Conservation (phyloP, 2,888 invertebrate species). For the Drosophila borealis region DNA sequence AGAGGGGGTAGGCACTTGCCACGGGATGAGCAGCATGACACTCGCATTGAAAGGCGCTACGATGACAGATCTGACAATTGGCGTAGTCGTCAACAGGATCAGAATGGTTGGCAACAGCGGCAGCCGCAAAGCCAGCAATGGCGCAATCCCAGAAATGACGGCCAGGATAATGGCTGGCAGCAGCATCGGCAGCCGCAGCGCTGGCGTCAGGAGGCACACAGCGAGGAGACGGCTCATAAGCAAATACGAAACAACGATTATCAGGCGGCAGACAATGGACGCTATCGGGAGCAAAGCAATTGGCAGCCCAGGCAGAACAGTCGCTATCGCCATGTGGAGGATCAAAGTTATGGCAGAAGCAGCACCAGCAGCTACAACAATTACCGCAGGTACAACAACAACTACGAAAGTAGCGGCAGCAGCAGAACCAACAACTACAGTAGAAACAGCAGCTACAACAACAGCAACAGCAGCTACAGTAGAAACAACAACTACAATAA, state of each 20-base stretch:
- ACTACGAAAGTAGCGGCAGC: neutral
- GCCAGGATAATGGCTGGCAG: slow-evolving; percentile 2
- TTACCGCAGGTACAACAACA: neutral
- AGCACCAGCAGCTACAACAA: neutral
- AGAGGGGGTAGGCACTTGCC: no score
- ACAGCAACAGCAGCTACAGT: neutral
- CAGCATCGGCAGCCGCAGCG: neutral
- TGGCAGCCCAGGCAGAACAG: neutral
- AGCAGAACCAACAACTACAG: neutral
- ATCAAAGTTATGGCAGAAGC: neutral
- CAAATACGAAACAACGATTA: neutral
- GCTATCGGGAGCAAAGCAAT: neutral
- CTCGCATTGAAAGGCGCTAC: neutral
- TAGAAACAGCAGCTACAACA: slow-evolving; percentile 10
- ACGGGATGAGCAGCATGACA: neutral
- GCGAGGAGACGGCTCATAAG: neutral
- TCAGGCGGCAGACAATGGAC: neutral
- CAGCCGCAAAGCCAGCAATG: neutral
- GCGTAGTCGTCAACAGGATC: slow-evolving; percentile 10
- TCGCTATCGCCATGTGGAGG: no score
- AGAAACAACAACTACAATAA: slow-evolving; percentile 10
- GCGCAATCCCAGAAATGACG: slow-evolving; percentile 1
- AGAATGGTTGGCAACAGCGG: slow-evolving; percentile 4
- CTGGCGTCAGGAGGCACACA: slow-evolving; percentile 2
- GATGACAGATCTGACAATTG: slow-evolving; percentile 2